A percentile compares a stretch with the other conserved stretches of the same genome.
phyloP scores from a whole-genome alignment of 2,888 invertebrate genomes.

The Acrobasis repandana region DNA sequence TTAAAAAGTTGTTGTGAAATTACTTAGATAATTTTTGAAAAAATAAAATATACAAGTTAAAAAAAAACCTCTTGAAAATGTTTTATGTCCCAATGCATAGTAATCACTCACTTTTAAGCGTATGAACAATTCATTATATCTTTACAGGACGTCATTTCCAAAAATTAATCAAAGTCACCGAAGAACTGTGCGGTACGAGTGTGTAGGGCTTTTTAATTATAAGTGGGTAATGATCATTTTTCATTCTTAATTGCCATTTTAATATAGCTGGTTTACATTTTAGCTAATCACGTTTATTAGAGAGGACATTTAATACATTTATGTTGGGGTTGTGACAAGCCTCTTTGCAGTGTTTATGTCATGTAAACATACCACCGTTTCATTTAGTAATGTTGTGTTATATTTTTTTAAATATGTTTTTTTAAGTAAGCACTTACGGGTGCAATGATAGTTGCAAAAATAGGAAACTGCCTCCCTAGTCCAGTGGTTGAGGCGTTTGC shows the following conservation, averaged over 20 bases:
- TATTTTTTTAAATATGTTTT: conserved; percentile 17
- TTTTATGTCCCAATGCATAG: not conserved
- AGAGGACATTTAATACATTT: conserved; percentile 54
- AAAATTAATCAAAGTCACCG: conserved; percentile 77
- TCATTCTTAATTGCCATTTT: conserved; percentile 78
- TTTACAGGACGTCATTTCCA: conserved; percentile 59
- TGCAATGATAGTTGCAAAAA: too few species aligned
- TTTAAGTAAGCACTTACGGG: not conserved
- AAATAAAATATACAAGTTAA: too few species aligned
- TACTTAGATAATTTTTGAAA: too few species aligned
- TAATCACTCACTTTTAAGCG: conserved; percentile 30
- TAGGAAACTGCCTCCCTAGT: too few species aligned
- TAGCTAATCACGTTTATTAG: conserved; percentile 73
- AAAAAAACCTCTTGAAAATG: too few species aligned
- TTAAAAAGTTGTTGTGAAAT: too few species aligned
- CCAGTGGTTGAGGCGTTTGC: too few species aligned
- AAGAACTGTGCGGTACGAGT: conserved; percentile 48
- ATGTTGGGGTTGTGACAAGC: conserved; percentile 34
- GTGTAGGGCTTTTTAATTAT: conserved; percentile 78
- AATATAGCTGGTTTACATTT: conserved; percentile 57
- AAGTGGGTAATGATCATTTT: conserved; percentile 77
- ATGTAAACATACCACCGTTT: not conserved
- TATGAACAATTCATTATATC: conserved; percentile 53
- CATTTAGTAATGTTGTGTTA: conserved; percentile 23
- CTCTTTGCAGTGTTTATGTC: conserved; percentile 37